Base-by-base conservation (phyloP, 2,888 invertebrate genomes). In the Plebejus anna region DNA sequence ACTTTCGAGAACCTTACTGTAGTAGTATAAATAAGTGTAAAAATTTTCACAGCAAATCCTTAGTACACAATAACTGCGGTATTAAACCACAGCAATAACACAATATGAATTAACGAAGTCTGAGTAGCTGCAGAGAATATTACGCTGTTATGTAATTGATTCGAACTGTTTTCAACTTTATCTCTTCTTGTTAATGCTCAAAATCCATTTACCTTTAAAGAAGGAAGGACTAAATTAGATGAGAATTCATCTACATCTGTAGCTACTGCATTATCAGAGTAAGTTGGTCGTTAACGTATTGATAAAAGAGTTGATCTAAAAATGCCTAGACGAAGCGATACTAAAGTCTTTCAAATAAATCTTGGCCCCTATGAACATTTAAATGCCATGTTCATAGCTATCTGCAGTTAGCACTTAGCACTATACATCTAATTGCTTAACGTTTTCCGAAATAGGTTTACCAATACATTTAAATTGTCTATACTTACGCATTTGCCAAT, bases 221-320 rank as follows among this genome's bases (percentile, higher is more conserved):
- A 32, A 66, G 66, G 66, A 66, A 66, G 66, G 13, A 66, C 66
- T 32, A 36, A 66, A 36, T 66, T 66, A 66, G 66, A 66, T 9
- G 66, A 32, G 66, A 66, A 66, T 36, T 9, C 28, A 61, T 61
- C 61, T 36, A 32, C 32, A 36, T 11, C 32, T 32, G 66, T 32
- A 22, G 13, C 32, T 66, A 16, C 13, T 66, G 5, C 61, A 61
- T 4, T 61, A 28, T 61, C 28, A 28, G 28, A 28, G 28, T 11
- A 61, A 61, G 3, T 61, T 22, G 22, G 11, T 28, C 61, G 7
- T 61, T 28, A 28, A 61, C 28, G 4, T 61, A 9, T 61, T 1
- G 61, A 7, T 7, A 61, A 22, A 28, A 61, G 11, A 22, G 3
- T 61, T 61, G 28, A 2, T 28, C 28, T 9, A 9, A 22, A 28